Evolutionary conservation across 2,888 invertebrate species (phyloP), one percentile per base, ranked within the genome.

Genomic region (Heliconius ethilla): DNA sequence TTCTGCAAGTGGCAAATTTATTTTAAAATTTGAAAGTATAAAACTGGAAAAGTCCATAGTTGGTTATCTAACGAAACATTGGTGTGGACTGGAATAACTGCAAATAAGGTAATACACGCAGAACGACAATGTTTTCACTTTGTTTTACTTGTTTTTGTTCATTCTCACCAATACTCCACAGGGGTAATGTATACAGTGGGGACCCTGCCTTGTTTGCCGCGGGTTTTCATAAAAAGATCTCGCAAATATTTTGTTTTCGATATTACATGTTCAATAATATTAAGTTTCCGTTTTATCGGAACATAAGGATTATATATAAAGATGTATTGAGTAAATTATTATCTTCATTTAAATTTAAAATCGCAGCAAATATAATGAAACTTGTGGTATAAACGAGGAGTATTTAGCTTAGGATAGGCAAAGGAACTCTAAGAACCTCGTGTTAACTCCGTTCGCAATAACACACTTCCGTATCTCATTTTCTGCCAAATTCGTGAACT

Each of bases 71-170:
- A 76, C 70, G 27, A 75, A 78, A 59, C 63, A 55, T 75, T 63
- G 51, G 29, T 33, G 55, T 29, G 33, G 55, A 69, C 62, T 63
- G 59, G 72, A 62, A 76, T 76, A 72, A 78, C 40, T 66, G 55
- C 37, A 78, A 45, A 76, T 69, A 75, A 63, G 69, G 63, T 51
- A 70, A 73, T 74, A 79, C 76, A 74, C 67, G 74, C 51, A 79
- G 40, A 74, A 76, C 69, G 70, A 74, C 76, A 74, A 79, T 76
- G 73, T 79, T 74, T 73, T 76, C 73, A 76, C 55, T 79, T 79
- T 73, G 51, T 77, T 74, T 77, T 70, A 51, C 75, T 79, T 76
- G 75, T 74, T 74, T 77, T 65, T 75, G 79, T 79, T 79, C 79
- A 76, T 79, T 76, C 65, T 79, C 73, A 33, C 76, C 74, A 79